Evolutionary conservation across 2,113 vertebrate genomes (phyloP).

Genomic region (Myotis lucifugus): DNA sequence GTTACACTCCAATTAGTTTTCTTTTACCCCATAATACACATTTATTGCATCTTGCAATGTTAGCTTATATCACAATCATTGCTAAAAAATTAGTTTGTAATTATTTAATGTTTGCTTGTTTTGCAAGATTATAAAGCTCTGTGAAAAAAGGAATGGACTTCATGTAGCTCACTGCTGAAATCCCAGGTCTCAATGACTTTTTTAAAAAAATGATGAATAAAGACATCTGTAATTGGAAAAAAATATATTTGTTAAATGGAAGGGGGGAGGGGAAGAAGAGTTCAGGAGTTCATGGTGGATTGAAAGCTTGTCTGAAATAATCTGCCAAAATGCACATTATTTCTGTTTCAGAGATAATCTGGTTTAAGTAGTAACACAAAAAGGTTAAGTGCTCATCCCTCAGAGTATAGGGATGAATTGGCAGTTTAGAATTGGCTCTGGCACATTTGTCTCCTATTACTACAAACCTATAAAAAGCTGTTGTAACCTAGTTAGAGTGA

Average conservation of each 20-base stretch:
- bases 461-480: background rate
- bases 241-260: background rate
- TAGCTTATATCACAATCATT: no score
- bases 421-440: background rate
- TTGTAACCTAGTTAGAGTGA: background rate
- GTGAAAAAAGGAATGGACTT: background rate
- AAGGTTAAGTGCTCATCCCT: background rate
- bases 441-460: background rate
- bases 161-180: background rate
- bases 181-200: background rate
- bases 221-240: background rate
- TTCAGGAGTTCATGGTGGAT: background rate
- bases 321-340: constrained; percentile 19
- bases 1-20: no score
- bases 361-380: background rate
- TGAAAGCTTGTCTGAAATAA: background rate
- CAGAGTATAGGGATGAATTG: background rate
- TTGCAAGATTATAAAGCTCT: background rate
- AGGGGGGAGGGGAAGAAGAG: background rate
- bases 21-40: no score
- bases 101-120: background rate
- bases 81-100: no score
- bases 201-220: background rate
- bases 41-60: no score
- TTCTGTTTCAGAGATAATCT: background rate